Evolutionary conservation across 2,888 invertebrate species (phyloP), one percentile per base, ranked within the genome.

Genomic region (Mamestra brassicae): DNA sequence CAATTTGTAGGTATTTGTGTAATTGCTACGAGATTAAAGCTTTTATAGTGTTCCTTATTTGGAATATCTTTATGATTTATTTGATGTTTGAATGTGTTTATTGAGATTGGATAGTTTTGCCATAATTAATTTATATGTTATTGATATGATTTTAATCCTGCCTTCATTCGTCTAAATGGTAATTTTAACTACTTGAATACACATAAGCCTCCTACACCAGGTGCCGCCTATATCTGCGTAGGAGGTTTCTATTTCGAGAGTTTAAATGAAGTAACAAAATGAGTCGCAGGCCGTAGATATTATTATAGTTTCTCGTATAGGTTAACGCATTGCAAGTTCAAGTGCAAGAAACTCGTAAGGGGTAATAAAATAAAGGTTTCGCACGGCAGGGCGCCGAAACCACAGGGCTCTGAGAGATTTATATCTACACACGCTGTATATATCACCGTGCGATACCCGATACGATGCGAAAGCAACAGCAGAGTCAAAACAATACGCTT

Each of bases 301-400:
- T 26, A 67, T 54, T 74, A 72, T 67, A 50, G 85, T 76, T 79
- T 77, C 83, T 74, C 84, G 65, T 83, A 74, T 78, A 81, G 54
- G 42, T 62, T 71, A 84, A 77, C 62, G 70, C 85, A 85, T 75
- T 81, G 85, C 86, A 87, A 88, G 88, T 90, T 89, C 90, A 92
- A 92, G 93, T 90, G 90, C 93, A 93, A 93, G 87, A 89, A 92
- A 92, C 93, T 91, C 93, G 89, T 93, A 93, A 93, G 92, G 88
- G 78, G 74, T 89, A 94, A 94, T 93, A 93, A 94, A 93, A 93
- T 93, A 92, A 94, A 92, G 89, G 89, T 87, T 91, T 92, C 85
- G 87, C 92, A 83, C 92, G 85, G 90, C 92, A 91, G 90, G 92
- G 89, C 87, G 90, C 90, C 91, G 85, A 91, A 93, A 93, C 92